Evolutionary conservation across 2,113 vertebrate genomes (phyloP).

Genomic region (Plestiodon gilberti): DNA sequence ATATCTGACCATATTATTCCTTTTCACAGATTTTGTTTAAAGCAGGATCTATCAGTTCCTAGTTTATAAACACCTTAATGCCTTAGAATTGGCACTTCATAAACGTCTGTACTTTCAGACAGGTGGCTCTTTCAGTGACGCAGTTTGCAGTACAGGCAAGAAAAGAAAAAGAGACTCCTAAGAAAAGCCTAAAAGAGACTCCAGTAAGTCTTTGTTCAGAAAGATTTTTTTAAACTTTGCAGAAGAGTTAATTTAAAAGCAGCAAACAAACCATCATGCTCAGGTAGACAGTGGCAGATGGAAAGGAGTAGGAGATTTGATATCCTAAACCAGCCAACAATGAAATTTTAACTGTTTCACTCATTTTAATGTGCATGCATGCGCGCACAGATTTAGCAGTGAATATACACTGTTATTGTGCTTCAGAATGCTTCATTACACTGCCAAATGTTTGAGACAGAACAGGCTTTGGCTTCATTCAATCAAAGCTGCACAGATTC

Average conservation of each 20-base stretch:
- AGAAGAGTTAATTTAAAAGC: neutral
- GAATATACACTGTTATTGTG: neutral
- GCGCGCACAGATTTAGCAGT: neutral
- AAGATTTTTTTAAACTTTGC: neutral
- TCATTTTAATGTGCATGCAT: neutral
- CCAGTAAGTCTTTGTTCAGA: neutral
- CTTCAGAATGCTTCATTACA: conserved; percentile 1
- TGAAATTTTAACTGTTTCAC: neutral
- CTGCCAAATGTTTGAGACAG: neutral
- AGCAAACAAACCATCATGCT: neutral
- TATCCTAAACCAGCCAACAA: neutral
- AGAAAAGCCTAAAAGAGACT: neutral
- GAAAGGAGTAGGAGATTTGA: neutral
- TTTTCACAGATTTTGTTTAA: conserved; percentile 14
- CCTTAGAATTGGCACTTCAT: neutral
- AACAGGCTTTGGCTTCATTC: neutral
- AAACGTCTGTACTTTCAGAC: neutral
- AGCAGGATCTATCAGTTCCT: conserved; percentile 17
- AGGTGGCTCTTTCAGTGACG: neutral
- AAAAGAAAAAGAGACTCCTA: too few relatives aligned
- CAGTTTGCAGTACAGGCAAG: neutral
- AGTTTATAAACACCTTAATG: neutral
- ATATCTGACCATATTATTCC: neutral
- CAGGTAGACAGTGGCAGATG: neutral
- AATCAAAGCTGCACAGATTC: neutral